Percentiles rank a stretch among this genome's conserved stretches.
Evolutionary conservation across 2,113 vertebrate species (phyloP).

Genomic region (Eulemur macaco): DNA sequence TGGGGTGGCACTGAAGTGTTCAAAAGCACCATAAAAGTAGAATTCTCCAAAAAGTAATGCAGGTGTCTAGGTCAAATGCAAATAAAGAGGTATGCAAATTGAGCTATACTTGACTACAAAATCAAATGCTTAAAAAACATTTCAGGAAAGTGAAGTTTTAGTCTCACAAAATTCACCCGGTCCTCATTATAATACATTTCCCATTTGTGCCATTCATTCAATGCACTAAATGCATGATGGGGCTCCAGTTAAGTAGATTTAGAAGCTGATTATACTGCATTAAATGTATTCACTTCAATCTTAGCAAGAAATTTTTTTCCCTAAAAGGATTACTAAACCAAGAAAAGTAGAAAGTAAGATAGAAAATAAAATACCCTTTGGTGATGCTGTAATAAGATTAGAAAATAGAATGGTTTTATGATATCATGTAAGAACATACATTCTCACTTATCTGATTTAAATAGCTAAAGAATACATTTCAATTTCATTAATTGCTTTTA

Average conservation of each 20-base stretch:
- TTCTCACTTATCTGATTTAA: slow-evolving; percentile 51
- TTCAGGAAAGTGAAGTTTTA: slow-evolving; percentile 71
- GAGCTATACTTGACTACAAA: slow-evolving; percentile 75
- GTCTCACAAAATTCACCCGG: slow-evolving; percentile 57
- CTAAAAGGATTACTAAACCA: slow-evolving; percentile 70
- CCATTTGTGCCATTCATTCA: slow-evolving; percentile 70
- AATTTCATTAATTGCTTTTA: slow-evolving; percentile 37
- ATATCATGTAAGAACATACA: slow-evolving; percentile 17
- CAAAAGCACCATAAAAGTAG: slow-evolving; percentile 65
- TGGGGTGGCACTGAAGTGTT: slow-evolving; percentile 66
- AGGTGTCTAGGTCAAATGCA: slow-evolving; percentile 79
- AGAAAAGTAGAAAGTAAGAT: slow-evolving; percentile 55
- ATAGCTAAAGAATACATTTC: slow-evolving; percentile 35
- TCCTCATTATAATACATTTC: slow-evolving; percentile 70
- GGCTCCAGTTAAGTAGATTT: slow-evolving; percentile 75
- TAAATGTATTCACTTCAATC: slow-evolving; percentile 74
- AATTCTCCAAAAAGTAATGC: slow-evolving; percentile 69
- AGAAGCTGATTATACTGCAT: slow-evolving; percentile 73
- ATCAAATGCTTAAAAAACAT: slow-evolving; percentile 78
- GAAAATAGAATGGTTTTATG: slow-evolving; percentile 41
- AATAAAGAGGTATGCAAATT: slow-evolving; percentile 77
- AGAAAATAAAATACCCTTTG: slow-evolving; percentile 65
- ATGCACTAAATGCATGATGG: slow-evolving; percentile 63
- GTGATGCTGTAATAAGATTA: slow-evolving; percentile 54
- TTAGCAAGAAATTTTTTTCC: slow-evolving; percentile 57